A percentile compares a stretch with the other conserved stretches of the same genome.
Evolutionary conservation across 2,113 vertebrate genomes (phyloP).

Genomic region (Uria lomvia): DNA sequence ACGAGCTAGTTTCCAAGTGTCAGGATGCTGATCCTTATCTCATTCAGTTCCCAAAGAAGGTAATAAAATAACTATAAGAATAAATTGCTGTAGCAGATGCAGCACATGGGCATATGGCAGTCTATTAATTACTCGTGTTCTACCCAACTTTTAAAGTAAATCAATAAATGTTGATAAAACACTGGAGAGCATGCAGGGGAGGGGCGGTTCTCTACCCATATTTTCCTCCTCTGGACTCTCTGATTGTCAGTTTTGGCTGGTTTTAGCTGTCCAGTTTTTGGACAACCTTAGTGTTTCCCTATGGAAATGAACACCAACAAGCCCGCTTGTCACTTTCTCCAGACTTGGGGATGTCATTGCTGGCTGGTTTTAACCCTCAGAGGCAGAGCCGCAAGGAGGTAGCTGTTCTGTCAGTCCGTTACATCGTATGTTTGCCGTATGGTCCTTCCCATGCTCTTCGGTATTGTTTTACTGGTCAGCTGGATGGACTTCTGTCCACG

Average conservation of each 20-base stretch:
- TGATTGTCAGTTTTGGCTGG: not conserved
- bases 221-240: not conserved
- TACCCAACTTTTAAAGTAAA: not conserved
- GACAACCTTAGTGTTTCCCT: not conserved
- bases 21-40: constrained; percentile 3
- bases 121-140: not conserved
- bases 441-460: not conserved
- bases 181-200: not conserved
- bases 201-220: not conserved
- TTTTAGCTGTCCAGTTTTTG: not conserved
- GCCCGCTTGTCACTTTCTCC: not conserved
- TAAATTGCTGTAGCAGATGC: constrained; percentile 18
- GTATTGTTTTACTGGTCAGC: not conserved
- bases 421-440: not conserved
- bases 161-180: not conserved
- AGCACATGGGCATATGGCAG: not conserved
- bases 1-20: constrained; percentile 17
- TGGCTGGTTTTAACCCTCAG: not conserved
- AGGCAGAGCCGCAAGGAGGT: not conserved
- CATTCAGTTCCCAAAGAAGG: not conserved
- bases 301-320: not conserved
- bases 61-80: not conserved
- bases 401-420: not conserved
- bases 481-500: fast-evolving
- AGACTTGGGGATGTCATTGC: not conserved